Evolutionary conservation across 2,113 vertebrate genomes (phyloP), one percentile per base, ranked within the genome.

Genomic region (Catagonus wagneri): DNA sequence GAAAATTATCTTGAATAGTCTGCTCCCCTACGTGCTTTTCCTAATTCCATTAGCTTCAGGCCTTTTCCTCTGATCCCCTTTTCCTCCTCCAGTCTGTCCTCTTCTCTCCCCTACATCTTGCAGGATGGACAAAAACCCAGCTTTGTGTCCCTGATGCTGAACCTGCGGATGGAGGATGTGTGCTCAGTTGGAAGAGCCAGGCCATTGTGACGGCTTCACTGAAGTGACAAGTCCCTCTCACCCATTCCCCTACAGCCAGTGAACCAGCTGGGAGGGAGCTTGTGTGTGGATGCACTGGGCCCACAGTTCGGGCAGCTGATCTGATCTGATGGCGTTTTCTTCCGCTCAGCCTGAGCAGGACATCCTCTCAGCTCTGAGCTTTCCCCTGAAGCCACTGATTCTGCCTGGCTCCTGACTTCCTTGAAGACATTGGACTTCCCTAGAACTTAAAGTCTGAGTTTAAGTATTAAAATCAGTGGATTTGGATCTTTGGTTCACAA

Each of bases 391-490:
- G 85, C 52, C 7, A 5, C 7, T 3, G 68, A n/a, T 25, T 50
- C 65, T 71, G 68, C 61, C 74, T 71, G 68, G 22, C 61, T 96
- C 56, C 86, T 84, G 29, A 65, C 74, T 56, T 92, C 56, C 93
- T 91, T n/a, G 29, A 81, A 66, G 44, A 68, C 17, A 6, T 29
- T 54, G 56, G 68, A 11, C 58, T 83, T 92, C 56, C 93, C n/a
- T 66, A 25, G 86, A 84, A 17, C 74, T 93, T 95, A 65, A 96
- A 88, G n/a, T 93, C 95, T 81, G 29, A 58, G 63, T 90, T 96
- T 50, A 69, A 66, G 34, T 81, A 72, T 76, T 36, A 34, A 50
- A 63, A 27, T 83, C 50, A 61, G 92, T 60, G 60, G 12, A 68
- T 93, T 83, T 56, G 63, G 10, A 50, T 78, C 9, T 91, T 71